Conservation (phyloP, 2,888 invertebrate species). For the Smittia aterrima region DNA sequence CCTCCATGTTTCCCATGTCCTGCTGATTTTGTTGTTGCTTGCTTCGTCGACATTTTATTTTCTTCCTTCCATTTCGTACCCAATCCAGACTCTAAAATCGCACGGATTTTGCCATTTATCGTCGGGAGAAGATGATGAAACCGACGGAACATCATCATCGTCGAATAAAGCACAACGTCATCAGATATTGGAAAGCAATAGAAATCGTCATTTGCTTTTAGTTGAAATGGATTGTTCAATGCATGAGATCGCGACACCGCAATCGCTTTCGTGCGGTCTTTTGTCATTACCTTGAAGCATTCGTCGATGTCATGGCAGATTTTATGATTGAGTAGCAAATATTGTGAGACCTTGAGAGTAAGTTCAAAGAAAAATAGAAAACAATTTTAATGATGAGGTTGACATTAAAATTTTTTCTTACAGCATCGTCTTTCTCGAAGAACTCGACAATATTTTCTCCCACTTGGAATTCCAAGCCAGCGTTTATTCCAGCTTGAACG, state of each 20-base stretch:
- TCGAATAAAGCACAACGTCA: slow-evolving; percentile 51
- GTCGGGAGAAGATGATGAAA: slow-evolving; percentile 51
- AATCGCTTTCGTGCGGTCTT: slow-evolving; percentile 48
- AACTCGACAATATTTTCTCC: slow-evolving; percentile 44
- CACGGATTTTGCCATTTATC: slow-evolving; percentile 51
- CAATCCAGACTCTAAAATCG: slow-evolving; percentile 51
- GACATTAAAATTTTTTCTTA: slow-evolving; percentile 42
- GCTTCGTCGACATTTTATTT: too few relatives aligned
- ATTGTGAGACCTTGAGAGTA: neutral
- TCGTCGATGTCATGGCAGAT: slow-evolving; percentile 50
- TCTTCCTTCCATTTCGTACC: slow-evolving; percentile 53
- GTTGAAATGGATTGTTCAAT: slow-evolving; percentile 48
- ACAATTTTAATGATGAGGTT: neutral
- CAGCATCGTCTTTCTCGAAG: slow-evolving; percentile 47
- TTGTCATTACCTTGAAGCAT: slow-evolving; percentile 48
- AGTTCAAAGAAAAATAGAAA: neutral
- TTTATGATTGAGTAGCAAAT: slow-evolving; percentile 18
- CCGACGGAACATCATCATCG: slow-evolving; percentile 50
- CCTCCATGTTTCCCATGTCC: neutral
- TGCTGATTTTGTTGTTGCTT: neutral
- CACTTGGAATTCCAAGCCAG: slow-evolving; percentile 49
- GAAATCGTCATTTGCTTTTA: slow-evolving; percentile 45
- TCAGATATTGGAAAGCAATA: slow-evolving; percentile 51
- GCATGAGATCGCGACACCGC: slow-evolving; percentile 51
- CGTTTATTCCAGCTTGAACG: slow-evolving; percentile 45